Evolutionary conservation across 2,113 vertebrate genomes (phyloP).

Genomic region (Myodes glareolus): DNA sequence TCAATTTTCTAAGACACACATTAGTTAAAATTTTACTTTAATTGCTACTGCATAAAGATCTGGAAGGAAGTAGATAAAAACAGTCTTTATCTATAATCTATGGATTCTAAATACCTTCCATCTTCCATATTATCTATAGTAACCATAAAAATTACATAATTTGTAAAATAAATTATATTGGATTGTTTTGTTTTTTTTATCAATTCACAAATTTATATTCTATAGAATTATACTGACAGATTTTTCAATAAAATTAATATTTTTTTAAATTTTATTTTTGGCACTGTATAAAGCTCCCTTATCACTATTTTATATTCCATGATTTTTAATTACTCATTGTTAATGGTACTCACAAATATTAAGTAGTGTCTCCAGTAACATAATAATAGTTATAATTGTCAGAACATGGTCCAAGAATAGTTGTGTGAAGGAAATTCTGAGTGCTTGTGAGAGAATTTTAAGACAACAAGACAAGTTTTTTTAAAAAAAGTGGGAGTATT

Average conservation of each 20-base stretch:
- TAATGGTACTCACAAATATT: not conserved
- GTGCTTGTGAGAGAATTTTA: not conserved
- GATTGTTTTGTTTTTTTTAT: constrained; percentile 5
- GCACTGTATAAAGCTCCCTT: not conserved
- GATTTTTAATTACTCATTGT: not conserved
- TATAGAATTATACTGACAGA: not conserved
- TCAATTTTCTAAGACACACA: constrained; percentile 24
- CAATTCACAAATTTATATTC: constrained; percentile 30
- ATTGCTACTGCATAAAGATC: constrained; percentile 32
- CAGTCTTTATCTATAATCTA: not conserved
- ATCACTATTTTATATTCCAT: not conserved
- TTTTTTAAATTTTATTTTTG: not conserved
- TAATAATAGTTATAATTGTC: too few relatives aligned
- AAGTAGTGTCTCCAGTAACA: not conserved
- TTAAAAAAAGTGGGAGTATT: not conserved
- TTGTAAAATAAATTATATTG: constrained; percentile 23
- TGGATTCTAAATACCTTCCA: not conserved
- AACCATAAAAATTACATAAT: not conserved
- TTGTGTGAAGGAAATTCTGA: not conserved
- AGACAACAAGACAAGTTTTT: not conserved
- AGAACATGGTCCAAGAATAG: not conserved
- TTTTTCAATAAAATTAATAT: not conserved
- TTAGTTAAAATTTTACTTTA: constrained; percentile 39
- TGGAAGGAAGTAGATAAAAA: constrained; percentile 39
- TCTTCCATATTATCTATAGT: constrained; percentile 36